Evolutionary conservation across 2,113 vertebrate species (phyloP), one percentile per base, ranked within the genome.

Genomic region (Perca schrenkii): DNA sequence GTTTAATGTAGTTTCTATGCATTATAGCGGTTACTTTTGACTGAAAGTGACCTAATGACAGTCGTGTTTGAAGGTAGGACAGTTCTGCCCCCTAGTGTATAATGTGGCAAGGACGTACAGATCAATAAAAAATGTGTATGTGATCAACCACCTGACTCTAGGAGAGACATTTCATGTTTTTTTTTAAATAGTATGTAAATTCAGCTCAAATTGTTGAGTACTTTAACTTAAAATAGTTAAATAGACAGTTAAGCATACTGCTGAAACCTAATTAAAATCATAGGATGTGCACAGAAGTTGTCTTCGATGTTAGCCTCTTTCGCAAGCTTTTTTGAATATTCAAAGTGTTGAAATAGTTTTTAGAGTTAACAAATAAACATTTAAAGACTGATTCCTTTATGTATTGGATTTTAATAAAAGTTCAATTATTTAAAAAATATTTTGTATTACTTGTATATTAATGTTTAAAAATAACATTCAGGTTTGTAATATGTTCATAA

Each of bases 11-110:
- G 56, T 14, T 19, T 15, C 1, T 36, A 6, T 46, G 6, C 4
- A 47, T 36, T 11, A 25, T 11, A 6, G 31, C 4, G 1, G 28
- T 40, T 34, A 0, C 1, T 69, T 17, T 34, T 8, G 1, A 54
- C 10, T 12, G 2, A 28, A 60, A 13, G 2, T 3, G 15, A 3
- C 8, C 4, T 54, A 36, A 19, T 53, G 14, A 60, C 28, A 11
- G 8, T 67, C 7, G 0, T 15, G n/a, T 65, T 19, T 21, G 10
- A 34, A 1, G 12, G 8, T 13, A 40, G 36, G 43, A 28, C 43
- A 52, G 36, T 53, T 28, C 50, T 67, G 77, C 90, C 90, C 73
- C 67, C 82, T 88, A 82, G 75, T 87, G 81, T 80, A 66, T 22
- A 10, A 68, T 61, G 17, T 43, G 12, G 8, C 6, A 3, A 36